Base-by-base conservation (phyloP, 2,888 invertebrate genomes). In the Conops quadrifasciatus region DNA sequence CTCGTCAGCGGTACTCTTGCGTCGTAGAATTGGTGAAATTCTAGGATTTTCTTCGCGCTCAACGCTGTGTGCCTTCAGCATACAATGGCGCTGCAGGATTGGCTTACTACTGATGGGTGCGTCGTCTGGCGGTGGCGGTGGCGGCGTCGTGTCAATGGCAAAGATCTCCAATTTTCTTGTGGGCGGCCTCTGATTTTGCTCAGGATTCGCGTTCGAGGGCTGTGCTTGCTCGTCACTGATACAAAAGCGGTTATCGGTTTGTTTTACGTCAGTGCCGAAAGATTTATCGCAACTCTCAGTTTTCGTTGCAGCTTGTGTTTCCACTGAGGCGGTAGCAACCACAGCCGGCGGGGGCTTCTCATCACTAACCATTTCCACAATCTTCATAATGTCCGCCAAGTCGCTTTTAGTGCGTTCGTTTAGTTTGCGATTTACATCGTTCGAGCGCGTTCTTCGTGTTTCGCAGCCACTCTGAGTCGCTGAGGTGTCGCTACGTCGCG, bases 1-100 rank as follows among this genome's bases (percentile, higher is more conserved):
- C 73, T 87, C 87, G 80, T 88, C 89, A 53, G 87, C 89, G 47
- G 87, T 85, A 74, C 84, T 85, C 73, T 82, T 84, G 60, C 84
- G 81, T 3, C 85, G 76, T 65, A 82, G 56, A 45, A 82, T 80
- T 2, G 83, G 83, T 0, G 84, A 83, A 24, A 81, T 73, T 73
- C 80, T 82, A 0, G 77, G 75, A 26, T 21, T 19, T 9, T 68
- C 47, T 5, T 80, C 81, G 24, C 79, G 77, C 71, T 80, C 76
- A 71, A 80, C 74, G 67, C 81, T 81, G 19, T 78, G 78, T 9
- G 80, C 77, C 68, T 81, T 81, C 1, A 81, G 71, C 73, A 80
- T 75, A 67, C 78, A 76, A 53, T 78, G 73, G 5, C 78, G 78
- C 47, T 78, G 77, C 64, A 77, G 70, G 30, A 74, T 74, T 15